Percentiles rank a stretch among this genome's conserved stretches.
phyloP scores from a whole-genome alignment of 2,888 invertebrate genomes.

The Oegoconia quadripuncta region DNA sequence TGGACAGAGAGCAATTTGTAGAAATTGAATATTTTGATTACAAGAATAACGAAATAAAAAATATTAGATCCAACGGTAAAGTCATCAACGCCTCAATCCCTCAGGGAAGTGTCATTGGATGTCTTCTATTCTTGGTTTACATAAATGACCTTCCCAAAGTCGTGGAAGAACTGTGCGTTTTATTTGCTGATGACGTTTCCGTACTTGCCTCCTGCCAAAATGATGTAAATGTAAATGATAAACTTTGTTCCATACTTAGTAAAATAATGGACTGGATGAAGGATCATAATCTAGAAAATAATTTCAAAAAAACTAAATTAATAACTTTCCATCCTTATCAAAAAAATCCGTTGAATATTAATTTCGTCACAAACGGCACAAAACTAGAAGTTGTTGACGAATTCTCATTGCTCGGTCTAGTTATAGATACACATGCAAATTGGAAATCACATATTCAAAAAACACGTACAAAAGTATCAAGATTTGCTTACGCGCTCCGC shows the following conservation, averaged over 20 bases:
- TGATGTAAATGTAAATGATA: not conserved
- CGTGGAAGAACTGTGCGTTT: not conserved
- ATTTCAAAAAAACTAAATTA: not conserved
- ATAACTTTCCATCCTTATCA: too few relatives aligned
- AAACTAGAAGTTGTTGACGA: too few relatives aligned
- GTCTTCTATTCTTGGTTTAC: not conserved
- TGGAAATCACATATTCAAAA: too few relatives aligned
- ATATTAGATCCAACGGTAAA: not conserved
- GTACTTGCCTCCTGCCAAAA: not conserved
- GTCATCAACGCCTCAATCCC: not conserved
- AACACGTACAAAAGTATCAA: too few relatives aligned
- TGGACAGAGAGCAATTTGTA: slow-evolving; percentile 12
- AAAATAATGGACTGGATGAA: not conserved
- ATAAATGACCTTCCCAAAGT: too few relatives aligned
- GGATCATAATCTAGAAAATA: not conserved
- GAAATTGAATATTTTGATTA: slow-evolving; percentile 4
- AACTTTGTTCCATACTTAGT: not conserved
- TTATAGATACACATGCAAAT: too few relatives aligned
- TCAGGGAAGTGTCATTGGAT: not conserved
- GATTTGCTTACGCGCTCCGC: too few relatives aligned
- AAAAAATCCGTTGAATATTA: too few relatives aligned
- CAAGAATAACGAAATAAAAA: not conserved
- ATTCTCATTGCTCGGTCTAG: too few relatives aligned
- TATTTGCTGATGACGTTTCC: slow-evolving; percentile 1
- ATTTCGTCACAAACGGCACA: too few relatives aligned